Conservation (phyloP, 2,888 invertebrate genomes). For the Polyommatus icarus region DNA sequence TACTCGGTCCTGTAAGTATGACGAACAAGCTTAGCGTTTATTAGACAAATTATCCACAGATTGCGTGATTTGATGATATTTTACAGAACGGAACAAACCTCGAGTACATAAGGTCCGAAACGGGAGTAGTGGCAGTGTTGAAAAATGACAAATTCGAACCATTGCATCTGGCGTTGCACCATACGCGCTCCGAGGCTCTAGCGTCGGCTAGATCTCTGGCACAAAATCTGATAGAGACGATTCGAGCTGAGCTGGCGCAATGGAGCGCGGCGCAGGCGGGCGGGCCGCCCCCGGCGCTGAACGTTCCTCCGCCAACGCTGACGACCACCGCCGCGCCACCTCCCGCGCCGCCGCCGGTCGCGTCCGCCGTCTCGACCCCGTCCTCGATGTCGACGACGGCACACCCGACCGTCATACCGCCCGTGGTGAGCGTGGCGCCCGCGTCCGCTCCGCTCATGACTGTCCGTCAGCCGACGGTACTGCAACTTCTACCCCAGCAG, state of each 20-base stretch:
- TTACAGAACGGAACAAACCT: conserved; percentile 84
- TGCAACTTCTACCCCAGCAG: conserved; percentile 70
- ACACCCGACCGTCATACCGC: conserved; percentile 60
- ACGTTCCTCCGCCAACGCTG: conserved; percentile 66
- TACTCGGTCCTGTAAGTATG: conserved; percentile 81
- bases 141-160: conserved; percentile 86
- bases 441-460: conserved; percentile 71
- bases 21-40: neutral
- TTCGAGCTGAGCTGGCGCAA: conserved; percentile 81
- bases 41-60: conserved; percentile 37
- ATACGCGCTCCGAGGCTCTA: conserved; percentile 84
- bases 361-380: conserved; percentile 59
- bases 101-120: conserved; percentile 88
- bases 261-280: conserved; percentile 72
- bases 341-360: conserved; percentile 58
- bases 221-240: conserved; percentile 89
- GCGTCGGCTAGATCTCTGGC: conserved; percentile 85
- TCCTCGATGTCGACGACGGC: conserved; percentile 59
- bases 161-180: conserved; percentile 87
- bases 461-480: conserved; percentile 69
- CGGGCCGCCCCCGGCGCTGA: conserved; percentile 67
- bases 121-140: conserved; percentile 87
- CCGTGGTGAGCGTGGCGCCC: conserved; percentile 68
- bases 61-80: conserved; percentile 31
- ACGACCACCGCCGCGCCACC: conserved; percentile 63